phyloP scores from a whole-genome alignment of 2,113 vertebrate species.

The Rhizomys pruinosus region DNA sequence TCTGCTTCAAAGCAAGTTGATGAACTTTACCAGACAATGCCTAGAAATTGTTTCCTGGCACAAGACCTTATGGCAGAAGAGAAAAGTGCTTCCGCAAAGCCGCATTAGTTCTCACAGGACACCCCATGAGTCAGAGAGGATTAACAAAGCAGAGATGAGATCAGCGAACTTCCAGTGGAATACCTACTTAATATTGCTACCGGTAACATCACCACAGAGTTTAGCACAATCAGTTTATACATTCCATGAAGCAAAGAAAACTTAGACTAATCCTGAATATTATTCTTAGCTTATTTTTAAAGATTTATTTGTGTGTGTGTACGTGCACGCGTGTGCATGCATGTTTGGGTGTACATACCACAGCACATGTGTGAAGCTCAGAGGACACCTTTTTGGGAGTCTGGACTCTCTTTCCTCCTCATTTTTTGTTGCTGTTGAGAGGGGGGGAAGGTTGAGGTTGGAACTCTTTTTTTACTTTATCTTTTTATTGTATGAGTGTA shows the following conservation, averaged over 20 bases:
- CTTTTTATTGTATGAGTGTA: background rate
- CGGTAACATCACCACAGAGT: background rate
- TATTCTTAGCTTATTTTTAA: background rate
- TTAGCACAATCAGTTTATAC: background rate
- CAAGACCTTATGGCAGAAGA: background rate
- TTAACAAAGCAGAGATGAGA: background rate
- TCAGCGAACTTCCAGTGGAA: conserved; percentile 31
- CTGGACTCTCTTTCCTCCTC: background rate
- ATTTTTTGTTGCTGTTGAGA: background rate
- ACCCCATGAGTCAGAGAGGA: background rate
- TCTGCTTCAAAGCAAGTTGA: conserved; percentile 29
- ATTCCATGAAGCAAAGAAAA: background rate
- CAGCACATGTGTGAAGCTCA: background rate
- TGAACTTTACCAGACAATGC: conserved; percentile 55
- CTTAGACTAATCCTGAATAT: background rate
- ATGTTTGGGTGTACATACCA: background rate
- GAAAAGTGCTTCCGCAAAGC: conserved; percentile 43
- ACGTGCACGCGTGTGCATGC: background rate
- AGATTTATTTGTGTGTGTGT: too few species aligned
- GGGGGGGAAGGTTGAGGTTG: too few species aligned
- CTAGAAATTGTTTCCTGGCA: conserved; percentile 59
- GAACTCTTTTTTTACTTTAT: background rate
- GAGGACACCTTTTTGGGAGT: background rate
- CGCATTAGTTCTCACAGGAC: conserved; percentile 6
- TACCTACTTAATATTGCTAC: background rate